These are phyloP conservation scores for Glossosoma conforme DNA, from an alignment of 1,140 invertebrate genomes.

Conservation along the genomic window DNA sequence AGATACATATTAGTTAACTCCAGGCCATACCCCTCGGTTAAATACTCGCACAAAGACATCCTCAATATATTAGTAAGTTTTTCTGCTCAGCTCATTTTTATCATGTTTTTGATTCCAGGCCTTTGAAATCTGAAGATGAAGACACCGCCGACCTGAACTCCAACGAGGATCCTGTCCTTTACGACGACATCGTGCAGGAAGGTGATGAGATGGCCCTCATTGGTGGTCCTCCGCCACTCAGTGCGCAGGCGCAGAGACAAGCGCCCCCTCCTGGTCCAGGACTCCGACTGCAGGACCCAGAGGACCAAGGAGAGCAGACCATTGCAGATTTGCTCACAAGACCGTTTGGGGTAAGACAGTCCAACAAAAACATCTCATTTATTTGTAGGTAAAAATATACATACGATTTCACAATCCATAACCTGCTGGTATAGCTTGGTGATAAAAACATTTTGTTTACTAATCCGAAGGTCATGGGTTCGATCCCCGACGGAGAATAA, in stretches of 20 bases:
- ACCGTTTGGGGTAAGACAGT: conserved; percentile 32
- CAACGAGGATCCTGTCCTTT: conserved; percentile 48
- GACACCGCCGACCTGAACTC: conserved; percentile 29
- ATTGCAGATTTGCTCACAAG: conserved; percentile 25
- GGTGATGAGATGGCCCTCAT: conserved; percentile 45
- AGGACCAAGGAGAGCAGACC: conserved; percentile 17
- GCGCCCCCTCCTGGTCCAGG: conserved; percentile 11
- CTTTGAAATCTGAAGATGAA: conserved; percentile 30
- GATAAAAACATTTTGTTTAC: too few species aligned
- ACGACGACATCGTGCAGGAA: conserved; percentile 60
- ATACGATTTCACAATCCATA: too few species aligned
- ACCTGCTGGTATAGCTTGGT: too few species aligned
- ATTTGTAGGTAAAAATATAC: too few species aligned
- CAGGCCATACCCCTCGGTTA: too few species aligned
- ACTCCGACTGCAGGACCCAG: too few species aligned
- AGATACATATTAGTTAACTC: too few species aligned
- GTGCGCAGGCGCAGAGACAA: conserved; percentile 18
- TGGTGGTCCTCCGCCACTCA: conserved; percentile 15
- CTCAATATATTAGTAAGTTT: neutral
- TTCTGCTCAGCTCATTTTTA: neutral
- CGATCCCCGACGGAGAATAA: too few species aligned
- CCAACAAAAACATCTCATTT: too few species aligned
- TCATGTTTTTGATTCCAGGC: conserved; percentile 17
- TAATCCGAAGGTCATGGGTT: too few species aligned
- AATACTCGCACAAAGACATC: too few species aligned